Base-by-base conservation (phyloP, 2,113 vertebrate species). In the Thymallus thymallus region DNA sequence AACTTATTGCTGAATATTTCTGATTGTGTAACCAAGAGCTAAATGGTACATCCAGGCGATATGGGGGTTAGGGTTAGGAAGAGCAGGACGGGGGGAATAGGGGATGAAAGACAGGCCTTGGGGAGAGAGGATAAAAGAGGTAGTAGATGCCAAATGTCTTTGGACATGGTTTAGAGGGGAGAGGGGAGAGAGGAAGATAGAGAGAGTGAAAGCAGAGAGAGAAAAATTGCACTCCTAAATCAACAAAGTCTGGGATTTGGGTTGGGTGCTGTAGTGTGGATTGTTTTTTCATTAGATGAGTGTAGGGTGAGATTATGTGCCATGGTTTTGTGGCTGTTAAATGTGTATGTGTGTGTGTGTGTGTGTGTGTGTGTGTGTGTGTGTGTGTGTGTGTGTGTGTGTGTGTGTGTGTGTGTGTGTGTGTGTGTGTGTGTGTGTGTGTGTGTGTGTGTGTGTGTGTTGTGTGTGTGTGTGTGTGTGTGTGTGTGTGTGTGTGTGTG, bases 241-340 rank as follows among this genome's bases (percentile, higher is more conserved):
- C 62, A 64, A 26, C 62, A 64, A 16, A 64, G 60, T 62, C 60
- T 13, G 6, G 60, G 60, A 62, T 62, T 62, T 62, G 24, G 60
- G 60, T 24, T 24, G 22, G 29, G 26, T 64, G 23, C 26, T 29
- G 12, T 29, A 6, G 62, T 64, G 29, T 64, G 62, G 62, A 30
- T 30, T 64, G 62, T 64, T 64, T 64, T 64, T 64, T 64, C 62
- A 62, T 62, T 62, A 26, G 60, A 29, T 29, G 62, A 16, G 23
- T 64, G 24, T 30, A 29, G 26, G 62, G 26, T 64, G 62, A 64
- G 62, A 64, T 64, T 26, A 64, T 26, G 62, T 64, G 48, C 62
- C 16, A 16, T 29, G 26, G 6, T n/a, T 61, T 61, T 61, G 58
- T 58, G 55, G 4, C 4, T 20, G 55, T 58, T 58, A 58, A 20